Base-by-base conservation (phyloP, 35 echinoderm and acorn worm genomes). In the Acanthaster planci region DNA sequence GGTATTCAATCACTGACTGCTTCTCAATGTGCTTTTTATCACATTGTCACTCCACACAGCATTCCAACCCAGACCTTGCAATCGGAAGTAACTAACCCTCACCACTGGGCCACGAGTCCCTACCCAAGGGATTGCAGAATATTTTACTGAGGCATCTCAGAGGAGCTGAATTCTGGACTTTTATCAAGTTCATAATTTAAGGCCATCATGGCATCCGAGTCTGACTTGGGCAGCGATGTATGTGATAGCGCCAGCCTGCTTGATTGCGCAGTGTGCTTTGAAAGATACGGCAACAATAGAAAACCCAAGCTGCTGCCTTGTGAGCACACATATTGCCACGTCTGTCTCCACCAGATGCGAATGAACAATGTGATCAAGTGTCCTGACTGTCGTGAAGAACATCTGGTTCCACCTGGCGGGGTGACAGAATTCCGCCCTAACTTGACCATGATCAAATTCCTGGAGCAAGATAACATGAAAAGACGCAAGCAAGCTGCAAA, bases 251-350 rank as follows among this genome's bases (percentile, higher is more conserved):
- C 64, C 2, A 26, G 9, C 29, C 0, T 8, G 18, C 8, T 72
- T 0, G 26, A 34, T 6, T 72, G 64, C 64, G 30, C 4, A 36
- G 34, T 72, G 22, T 72, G 64, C 29, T 0, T 0, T 0, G 29
- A 35, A 5, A 72, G 30, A 34, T 72, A 72, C 30, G 34, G 34
- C 15, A 34, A 72, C 0, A 47, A 36, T 26, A 72, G 64, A 72
- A 14, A 51, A 4, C 55, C 81, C 8, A 83, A 83, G 52, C 51
- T 58, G 12, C 53, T 83, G 35, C 54, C 81, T 4, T 83, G 81
- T 36, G 56, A 23, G 12, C 81, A 83, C 81, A 83, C 81, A 16
- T 2, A 19, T 7, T 83, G 81, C 56, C 17, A 57, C 21, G 2
- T 36, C 12, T 83, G 81, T 38, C 32, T 40, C 23, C 19, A 34